Conservation (phyloP, 2,888 invertebrate species). For the Teleogryllus oceanicus region DNA sequence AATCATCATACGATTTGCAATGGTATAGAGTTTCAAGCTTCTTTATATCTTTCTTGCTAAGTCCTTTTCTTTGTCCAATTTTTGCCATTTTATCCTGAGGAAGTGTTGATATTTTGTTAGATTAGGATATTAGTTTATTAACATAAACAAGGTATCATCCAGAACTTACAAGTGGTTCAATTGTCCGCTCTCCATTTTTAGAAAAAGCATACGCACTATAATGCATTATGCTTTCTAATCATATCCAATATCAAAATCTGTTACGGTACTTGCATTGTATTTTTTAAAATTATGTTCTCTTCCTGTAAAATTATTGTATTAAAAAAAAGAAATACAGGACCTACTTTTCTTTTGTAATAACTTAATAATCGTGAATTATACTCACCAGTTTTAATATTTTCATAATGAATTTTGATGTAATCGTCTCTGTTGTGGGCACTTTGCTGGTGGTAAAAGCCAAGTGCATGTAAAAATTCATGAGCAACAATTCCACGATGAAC, state of each 20-base stretch:
- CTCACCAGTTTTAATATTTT: conserved; percentile 50
- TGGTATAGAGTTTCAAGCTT: conserved; percentile 27
- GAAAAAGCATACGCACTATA: conserved; percentile 51
- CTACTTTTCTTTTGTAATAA: not conserved
- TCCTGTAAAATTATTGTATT: conserved; percentile 41
- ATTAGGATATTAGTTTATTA: not conserved
- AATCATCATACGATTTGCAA: not conserved
- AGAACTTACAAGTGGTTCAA: conserved; percentile 44
- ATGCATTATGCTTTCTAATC: conserved; percentile 52
- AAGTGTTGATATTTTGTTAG: not conserved
- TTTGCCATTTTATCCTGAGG: conserved; percentile 23
- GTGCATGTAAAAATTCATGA: conserved; percentile 55
- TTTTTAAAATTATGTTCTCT: conserved; percentile 50
- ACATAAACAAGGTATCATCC: not conserved
- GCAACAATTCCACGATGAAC: conserved; percentile 53
- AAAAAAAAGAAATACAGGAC: not conserved
- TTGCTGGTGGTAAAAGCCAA: conserved; percentile 56
- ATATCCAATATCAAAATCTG: conserved; percentile 48
- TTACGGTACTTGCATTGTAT: conserved; percentile 46
- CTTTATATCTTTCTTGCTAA: conserved; percentile 26
- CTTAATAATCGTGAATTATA: not conserved
- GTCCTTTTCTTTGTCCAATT: conserved; percentile 29
- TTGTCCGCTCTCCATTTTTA: conserved; percentile 47
- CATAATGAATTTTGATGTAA: conserved; percentile 50
- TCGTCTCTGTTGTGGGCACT: conserved; percentile 52